phyloP scores from a whole-genome alignment of 2,113 vertebrate genomes.

The Barbus barbus region DNA sequence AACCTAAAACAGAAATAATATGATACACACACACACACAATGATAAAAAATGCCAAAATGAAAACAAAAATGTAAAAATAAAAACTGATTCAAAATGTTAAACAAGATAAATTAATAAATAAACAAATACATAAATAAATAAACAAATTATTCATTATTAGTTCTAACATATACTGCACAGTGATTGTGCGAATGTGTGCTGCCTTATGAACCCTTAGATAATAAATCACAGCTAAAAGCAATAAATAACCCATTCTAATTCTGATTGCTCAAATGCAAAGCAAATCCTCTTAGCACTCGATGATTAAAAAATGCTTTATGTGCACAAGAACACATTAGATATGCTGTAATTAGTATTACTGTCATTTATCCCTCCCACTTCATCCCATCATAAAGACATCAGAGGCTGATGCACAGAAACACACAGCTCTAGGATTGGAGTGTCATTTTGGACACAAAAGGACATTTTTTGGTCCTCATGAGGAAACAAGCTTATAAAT shows the following conservation, averaged over 20 bases:
- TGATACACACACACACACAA: no score
- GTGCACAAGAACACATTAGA: slow-evolving; percentile 31
- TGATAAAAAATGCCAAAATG: no score
- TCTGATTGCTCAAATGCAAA: slow-evolving; percentile 10
- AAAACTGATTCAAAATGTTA: background rate
- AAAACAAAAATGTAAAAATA: no score
- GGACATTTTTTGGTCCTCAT: background rate
- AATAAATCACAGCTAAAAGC: background rate
- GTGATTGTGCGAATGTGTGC: background rate
- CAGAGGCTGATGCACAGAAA: background rate
- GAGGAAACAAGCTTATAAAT: no score
- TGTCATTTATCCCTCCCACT: slow-evolving; percentile 22
- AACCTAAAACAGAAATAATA: no score
- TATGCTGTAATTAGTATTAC: slow-evolving; percentile 31
- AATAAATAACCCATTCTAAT: background rate
- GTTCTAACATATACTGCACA: background rate
- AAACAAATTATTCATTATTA: background rate
- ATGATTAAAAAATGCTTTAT: slow-evolving; percentile 25
- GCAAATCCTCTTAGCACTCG: slow-evolving; percentile 15
- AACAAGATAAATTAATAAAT: no score
- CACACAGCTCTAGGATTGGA: slow-evolving; percentile 37
- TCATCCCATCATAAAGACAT: slow-evolving; percentile 24
- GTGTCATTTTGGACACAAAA: no score
- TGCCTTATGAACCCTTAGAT: background rate
- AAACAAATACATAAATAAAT: background rate